Percentiles rank a stretch among this genome's conserved stretches.
phyloP scores from a whole-genome alignment of 2,888 invertebrate species.

The Acleris laterana region DNA sequence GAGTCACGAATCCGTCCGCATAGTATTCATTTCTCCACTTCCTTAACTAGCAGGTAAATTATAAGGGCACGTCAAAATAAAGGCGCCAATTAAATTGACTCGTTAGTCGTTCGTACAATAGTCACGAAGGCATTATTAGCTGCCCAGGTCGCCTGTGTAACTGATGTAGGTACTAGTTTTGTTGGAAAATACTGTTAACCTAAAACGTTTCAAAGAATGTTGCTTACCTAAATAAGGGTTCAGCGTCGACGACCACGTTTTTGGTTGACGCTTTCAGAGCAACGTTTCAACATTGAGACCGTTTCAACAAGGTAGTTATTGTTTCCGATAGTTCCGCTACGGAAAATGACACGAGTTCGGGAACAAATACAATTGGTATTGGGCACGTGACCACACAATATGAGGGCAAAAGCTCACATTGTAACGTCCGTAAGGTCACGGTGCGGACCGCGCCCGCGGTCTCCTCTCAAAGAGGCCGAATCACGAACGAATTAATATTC shows the following conservation, averaged over 20 bases:
- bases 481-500: constrained; percentile 79
- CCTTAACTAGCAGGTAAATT: constrained; percentile 61
- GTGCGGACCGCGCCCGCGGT: constrained; percentile 50
- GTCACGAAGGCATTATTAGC: constrained; percentile 52
- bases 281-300: constrained; percentile 1
- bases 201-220: constrained; percentile 18
- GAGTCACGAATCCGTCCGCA: constrained; percentile 45
- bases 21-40: constrained; percentile 57
- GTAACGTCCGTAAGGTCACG: constrained; percentile 63
- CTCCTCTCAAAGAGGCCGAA: constrained; percentile 69
- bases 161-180: constrained; percentile 14
- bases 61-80: constrained; percentile 59
- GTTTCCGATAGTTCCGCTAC: constrained; percentile 4
- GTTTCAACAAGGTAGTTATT: neutral
- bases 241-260: neutral
- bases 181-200: constrained; percentile 14
- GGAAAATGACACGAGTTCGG: constrained; percentile 11
- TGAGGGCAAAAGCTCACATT: constrained; percentile 43
- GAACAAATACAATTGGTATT: constrained; percentile 44
- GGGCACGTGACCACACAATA: constrained; percentile 46
- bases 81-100: constrained; percentile 63
- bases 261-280: neutral
- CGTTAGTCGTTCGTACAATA: constrained; percentile 47
- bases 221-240: neutral
- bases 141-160: constrained; percentile 28